Evolutionary conservation across 2,113 vertebrate species (phyloP).

Genomic region (rabbit (Oryctolagus cuniculus)): DNA sequence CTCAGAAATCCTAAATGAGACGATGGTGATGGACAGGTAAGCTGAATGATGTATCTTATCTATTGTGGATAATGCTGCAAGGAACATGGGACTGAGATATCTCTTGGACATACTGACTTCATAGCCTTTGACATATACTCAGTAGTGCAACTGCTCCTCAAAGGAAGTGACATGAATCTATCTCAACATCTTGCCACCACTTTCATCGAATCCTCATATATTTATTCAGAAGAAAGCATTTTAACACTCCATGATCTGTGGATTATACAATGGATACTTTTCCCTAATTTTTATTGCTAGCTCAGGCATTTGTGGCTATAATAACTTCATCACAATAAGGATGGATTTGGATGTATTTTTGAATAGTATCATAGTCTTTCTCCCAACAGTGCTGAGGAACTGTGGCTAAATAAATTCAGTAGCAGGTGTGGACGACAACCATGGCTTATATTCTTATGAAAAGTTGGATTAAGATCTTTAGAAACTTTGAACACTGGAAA

Average conservation of each 20-base stretch:
- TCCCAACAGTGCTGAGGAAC: not conserved
- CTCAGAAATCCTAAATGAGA: not conserved
- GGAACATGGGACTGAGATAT: not conserved
- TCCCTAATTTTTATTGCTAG: too few relatives aligned
- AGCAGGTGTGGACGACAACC: too few relatives aligned
- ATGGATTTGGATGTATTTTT: not conserved
- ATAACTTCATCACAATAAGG: not conserved
- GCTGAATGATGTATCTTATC: not conserved
- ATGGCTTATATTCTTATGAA: not conserved
- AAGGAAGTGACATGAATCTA: not conserved
- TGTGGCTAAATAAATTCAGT: not conserved
- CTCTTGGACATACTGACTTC: too few relatives aligned
- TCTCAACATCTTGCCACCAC: not conserved
- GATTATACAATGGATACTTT: not conserved
- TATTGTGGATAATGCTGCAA: not conserved
- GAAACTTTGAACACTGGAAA: not conserved
- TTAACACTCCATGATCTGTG: not conserved
- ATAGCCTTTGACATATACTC: not conserved
- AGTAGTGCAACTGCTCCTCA: not conserved
- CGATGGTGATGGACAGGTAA: not conserved
- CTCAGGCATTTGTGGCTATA: not conserved
- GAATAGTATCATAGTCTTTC: not conserved
- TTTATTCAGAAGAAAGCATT: not conserved
- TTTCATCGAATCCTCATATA: not conserved
- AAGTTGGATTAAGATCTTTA: not conserved